Base-by-base conservation (phyloP, 2,797 vertebrate species). In the Aulostomus chinensis region DNA sequence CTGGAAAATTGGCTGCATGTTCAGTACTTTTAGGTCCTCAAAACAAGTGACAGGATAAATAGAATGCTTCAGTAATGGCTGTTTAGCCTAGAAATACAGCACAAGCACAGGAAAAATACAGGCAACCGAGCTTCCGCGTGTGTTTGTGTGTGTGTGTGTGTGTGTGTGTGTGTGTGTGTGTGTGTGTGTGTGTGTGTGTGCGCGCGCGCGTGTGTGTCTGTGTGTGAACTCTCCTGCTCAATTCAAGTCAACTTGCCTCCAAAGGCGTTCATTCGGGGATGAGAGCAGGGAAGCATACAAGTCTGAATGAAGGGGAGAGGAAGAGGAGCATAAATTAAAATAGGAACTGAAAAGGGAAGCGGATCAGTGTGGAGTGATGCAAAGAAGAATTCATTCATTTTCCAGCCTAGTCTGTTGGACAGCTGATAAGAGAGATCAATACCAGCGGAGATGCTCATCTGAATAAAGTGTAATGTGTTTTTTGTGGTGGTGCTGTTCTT, bases 371-470 rank as follows among this genome's bases (percentile, higher is more conserved):
- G 28, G 38, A 50, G 22, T 33, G 69, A 61, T 65, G 18, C 34
- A 58, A 50, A 18, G 24, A 53, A 57, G 18, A 68, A 59, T 37
- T 58, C 11, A 80, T 73, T 73, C n/a, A 68, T 68, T 78, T 68
- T 66, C 5, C 29, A 45, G 47, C 18, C 35, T 2, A 0, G 62
- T 78, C 81, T 86, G 84, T 36, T 39, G 37, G 49, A 55, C 26
- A 9, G 40, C 76, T 78, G 84, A 86, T 84, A 86, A 84, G 59
- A 40, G 20, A 84, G 80, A 83, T 87, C 76, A 79, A 68, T 74
- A 64, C 53, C 41, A 28, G 40, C 16, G 7, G 31, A 72, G 78
- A 81, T 78, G 69, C 32, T 60, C 55, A 79, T 78, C 77, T 43
- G 10, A 66, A 50, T 43, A 36, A 5, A 1, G 4, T 5, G 0